A percentile compares a stretch with the other conserved stretches of the same genome.
Evolutionary conservation across 2,797 vertebrate species (phyloP).

Genomic region (Myotis findleyi): DNA sequence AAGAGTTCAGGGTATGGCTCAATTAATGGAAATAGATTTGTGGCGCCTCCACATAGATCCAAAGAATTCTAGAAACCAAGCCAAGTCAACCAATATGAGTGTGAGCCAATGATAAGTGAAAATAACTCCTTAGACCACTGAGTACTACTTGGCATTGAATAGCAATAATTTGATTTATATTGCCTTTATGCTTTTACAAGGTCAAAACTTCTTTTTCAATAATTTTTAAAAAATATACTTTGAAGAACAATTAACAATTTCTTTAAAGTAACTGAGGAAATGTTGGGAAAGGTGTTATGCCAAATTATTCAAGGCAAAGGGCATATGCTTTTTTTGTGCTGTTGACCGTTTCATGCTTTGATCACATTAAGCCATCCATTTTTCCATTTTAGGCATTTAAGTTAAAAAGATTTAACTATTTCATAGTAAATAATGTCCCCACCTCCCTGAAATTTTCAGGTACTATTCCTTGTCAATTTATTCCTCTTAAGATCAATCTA

Average conservation of each 20-base stretch:
- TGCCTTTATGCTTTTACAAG: slow-evolving; percentile 44
- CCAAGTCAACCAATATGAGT: slow-evolving; percentile 52
- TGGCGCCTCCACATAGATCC: slow-evolving; percentile 60
- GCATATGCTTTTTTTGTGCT: background rate
- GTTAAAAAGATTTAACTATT: slow-evolving; percentile 31
- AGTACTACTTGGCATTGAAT: slow-evolving; percentile 4
- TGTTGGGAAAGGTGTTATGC: background rate
- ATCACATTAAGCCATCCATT: background rate
- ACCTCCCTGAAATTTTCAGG: background rate
- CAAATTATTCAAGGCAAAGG: slow-evolving; percentile 12
- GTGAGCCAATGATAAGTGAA: slow-evolving; percentile 53
- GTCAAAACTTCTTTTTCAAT: slow-evolving; percentile 14
- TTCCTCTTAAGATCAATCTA: background rate
- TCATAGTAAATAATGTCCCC: background rate
- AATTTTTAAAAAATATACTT: slow-evolving; percentile 21
- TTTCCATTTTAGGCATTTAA: background rate
- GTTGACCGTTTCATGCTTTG: slow-evolving; percentile 1
- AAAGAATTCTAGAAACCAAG: slow-evolving; percentile 64
- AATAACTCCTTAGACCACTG: slow-evolving; percentile 44
- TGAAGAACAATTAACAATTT: slow-evolving; percentile 43
- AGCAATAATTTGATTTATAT: slow-evolving; percentile 62
- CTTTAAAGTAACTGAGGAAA: slow-evolving; percentile 54
- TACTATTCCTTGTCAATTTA: background rate
- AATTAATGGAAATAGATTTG: slow-evolving; percentile 67
- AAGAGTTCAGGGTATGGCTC: slow-evolving; percentile 73